Conservation (phyloP, 2,888 invertebrate genomes). For the Apodemia zela region DNA sequence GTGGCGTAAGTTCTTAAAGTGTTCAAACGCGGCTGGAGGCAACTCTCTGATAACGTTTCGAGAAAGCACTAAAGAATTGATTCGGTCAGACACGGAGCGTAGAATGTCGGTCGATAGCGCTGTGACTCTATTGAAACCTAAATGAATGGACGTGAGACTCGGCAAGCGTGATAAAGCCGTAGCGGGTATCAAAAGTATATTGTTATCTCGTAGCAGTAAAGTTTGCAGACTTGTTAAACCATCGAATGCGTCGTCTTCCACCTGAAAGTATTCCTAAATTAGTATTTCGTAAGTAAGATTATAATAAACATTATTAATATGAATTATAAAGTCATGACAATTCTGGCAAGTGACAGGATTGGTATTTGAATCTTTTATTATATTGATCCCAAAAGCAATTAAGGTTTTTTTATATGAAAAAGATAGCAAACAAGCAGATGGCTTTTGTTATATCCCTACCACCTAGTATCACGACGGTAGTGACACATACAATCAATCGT, state of each 20-base stretch:
- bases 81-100: constrained; percentile 85
- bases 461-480: too few relatives aligned
- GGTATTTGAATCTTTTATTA: too few relatives aligned
- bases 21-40: constrained; percentile 88
- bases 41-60: constrained; percentile 93
- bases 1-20: constrained; percentile 85
- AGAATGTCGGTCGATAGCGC: constrained; percentile 90
- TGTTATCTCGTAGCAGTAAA: constrained; percentile 91
- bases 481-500: too few relatives aligned
- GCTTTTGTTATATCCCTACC: too few relatives aligned
- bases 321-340: too few relatives aligned
- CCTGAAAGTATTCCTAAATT: constrained; percentile 69
- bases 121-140: constrained; percentile 93
- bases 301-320: too few relatives aligned
- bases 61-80: constrained; percentile 87
- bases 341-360: too few relatives aligned
- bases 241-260: constrained; percentile 93
- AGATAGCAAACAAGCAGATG: too few relatives aligned
- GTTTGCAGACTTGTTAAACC: constrained; percentile 88
- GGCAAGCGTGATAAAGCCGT: constrained; percentile 90
- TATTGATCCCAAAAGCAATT: too few relatives aligned
- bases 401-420: too few relatives aligned
- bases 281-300: neutral
- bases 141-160: constrained; percentile 84
- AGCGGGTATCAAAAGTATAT: constrained; percentile 91